These are phyloP conservation scores for Cephus runcator DNA, from an alignment of 2,888 invertebrate genomes.

Conservation along the genomic window DNA sequence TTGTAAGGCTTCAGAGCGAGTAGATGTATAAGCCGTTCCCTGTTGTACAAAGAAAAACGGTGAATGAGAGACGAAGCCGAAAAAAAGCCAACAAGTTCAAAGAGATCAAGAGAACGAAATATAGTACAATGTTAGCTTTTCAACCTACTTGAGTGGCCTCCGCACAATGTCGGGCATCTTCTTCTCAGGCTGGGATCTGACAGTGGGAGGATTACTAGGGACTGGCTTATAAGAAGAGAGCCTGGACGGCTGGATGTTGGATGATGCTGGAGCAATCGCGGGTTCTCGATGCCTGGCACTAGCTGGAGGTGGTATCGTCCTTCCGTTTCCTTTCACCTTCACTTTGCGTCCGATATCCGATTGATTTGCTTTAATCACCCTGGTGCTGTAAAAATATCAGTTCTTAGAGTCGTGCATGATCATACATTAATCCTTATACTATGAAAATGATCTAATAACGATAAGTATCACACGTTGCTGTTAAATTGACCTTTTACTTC, in stretches of 20 bases:
- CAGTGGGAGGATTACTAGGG: constrained; percentile 50
- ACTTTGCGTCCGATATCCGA: constrained; percentile 90
- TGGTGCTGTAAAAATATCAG: constrained; percentile 74
- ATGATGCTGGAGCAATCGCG: constrained; percentile 54
- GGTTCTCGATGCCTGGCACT: constrained; percentile 55
- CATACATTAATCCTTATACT: too few species aligned
- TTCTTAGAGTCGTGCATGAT: too few species aligned
- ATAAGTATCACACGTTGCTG: too few species aligned
- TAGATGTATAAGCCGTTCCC: constrained; percentile 94
- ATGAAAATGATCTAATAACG: too few species aligned
- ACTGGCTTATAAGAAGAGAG: constrained; percentile 67
- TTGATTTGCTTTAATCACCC: constrained; percentile 92
- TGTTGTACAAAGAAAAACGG: constrained; percentile 68
- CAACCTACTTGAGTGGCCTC: constrained; percentile 77
- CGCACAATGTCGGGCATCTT: constrained; percentile 73
- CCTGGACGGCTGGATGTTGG: constrained; percentile 49
- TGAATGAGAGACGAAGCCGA: background rate
- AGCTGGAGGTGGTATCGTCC: constrained; percentile 53
- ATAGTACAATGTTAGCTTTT: background rate
- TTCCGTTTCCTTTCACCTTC: constrained; percentile 73
- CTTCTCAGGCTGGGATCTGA: constrained; percentile 50
- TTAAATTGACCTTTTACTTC: too few species aligned
- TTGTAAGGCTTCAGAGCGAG: constrained; percentile 93
- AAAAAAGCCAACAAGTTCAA: background rate
- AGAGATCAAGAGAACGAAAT: background rate